phyloP scores from a whole-genome alignment of 2,113 vertebrate species.

The Nycticorax nycticorax region DNA sequence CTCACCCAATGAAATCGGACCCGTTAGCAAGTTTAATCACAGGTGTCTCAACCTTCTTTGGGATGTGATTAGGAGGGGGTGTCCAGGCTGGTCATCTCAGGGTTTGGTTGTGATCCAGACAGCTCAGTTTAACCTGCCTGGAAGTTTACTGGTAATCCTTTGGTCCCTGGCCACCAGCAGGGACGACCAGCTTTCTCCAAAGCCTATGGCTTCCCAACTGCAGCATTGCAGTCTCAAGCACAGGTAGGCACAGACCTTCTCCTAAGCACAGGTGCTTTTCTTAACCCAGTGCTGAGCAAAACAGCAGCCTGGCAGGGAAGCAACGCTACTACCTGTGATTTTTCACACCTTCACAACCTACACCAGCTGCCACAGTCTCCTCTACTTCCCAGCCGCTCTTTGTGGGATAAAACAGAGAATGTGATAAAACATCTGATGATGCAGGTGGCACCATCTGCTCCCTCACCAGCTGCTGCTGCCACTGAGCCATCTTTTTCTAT shows the following conservation, averaged over 20 bases:
- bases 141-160: not conserved
- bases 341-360: conserved; percentile 46
- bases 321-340: conserved; percentile 21
- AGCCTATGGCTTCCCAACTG: not conserved
- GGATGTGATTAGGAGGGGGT: not conserved
- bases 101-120: not conserved
- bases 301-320: conserved; percentile 19
- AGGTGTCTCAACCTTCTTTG: not conserved
- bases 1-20: not conserved
- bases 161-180: not conserved
- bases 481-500: not conserved
- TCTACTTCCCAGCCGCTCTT: conserved; percentile 6
- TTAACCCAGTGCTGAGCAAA: not conserved
- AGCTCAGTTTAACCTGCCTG: not conserved
- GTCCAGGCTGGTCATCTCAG: not conserved
- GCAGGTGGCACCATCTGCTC: conserved; percentile 69
- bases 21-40: not conserved
- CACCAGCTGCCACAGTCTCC: conserved; percentile 29
- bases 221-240: not conserved
- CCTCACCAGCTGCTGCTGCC: conserved; percentile 42
- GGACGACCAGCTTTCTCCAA: not conserved
- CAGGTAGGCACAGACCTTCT: not conserved
- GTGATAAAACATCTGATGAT: conserved; percentile 67
- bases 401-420: conserved; percentile 28
- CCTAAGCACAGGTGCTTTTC: not conserved